Base-by-base conservation (phyloP, 2,888 invertebrate genomes). In the Myopa testacea region DNA sequence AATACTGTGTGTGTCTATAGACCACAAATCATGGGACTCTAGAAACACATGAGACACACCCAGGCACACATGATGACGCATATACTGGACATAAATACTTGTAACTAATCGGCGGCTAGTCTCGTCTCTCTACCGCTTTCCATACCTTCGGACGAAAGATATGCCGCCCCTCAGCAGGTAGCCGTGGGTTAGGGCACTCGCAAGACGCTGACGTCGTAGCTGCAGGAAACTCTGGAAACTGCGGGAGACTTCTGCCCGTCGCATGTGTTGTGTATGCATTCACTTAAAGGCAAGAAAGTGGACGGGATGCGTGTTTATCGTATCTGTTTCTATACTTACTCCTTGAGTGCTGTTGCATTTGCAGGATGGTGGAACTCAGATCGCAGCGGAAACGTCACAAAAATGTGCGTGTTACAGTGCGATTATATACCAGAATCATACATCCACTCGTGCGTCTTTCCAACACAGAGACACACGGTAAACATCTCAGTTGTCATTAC, bases 121-220 rank as follows among this genome's bases (percentile, higher is more conserved):
- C 72, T 69, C 26, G 40, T 69, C 60, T 26, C 26, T 26, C 26
- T 26, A 26, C 26, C 26, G 26, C 26, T 26, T 26, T 26, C 26
- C 26, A 2, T 26, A 26, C 26, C 45, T 6, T 3, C 7, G 7
- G 45, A 72, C 68, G 58, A 76, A 45, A 52, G 67, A 62, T 78
- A 78, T 71, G 70, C 78, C 60, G 63, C 16, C 34, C 12, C 60
- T 14, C n/a, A 10, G 75, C 75, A 75, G 75, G 75, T 75, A 75
- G 75, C 58, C 68, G 68, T 40, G 38, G 45, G 26, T 26, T 40
- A 40, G 16, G 26, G n/a, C 12, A 16, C 3, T 40, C 6, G 40
- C 60, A 45, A 1, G 45, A 45, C 3, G 45, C 10, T 10, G 7
- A 14, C 45, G 45, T 69, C 38, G 68, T 70, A 62, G 52, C 68